Conservation (phyloP, 2,888 invertebrate genomes). For the Drosophila neotestacea region DNA sequence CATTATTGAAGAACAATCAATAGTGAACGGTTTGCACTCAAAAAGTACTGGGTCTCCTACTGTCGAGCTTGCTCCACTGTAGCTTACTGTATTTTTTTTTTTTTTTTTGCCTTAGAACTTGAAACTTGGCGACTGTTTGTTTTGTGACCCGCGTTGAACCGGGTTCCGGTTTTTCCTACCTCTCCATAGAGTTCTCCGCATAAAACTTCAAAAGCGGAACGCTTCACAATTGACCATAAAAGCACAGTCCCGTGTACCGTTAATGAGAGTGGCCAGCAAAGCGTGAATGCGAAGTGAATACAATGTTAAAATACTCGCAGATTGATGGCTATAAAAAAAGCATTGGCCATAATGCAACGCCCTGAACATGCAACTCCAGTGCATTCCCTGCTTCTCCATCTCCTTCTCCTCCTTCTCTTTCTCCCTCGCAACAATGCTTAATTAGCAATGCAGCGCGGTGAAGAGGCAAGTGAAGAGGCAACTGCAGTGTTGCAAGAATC, state of each 20-base stretch:
- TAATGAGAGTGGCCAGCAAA: constrained; percentile 49
- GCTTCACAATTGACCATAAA: constrained; percentile 64
- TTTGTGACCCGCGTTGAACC: constrained; percentile 38
- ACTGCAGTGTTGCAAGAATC: constrained; percentile 5
- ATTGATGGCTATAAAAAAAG: constrained; percentile 35
- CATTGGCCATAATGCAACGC: constrained; percentile 51
- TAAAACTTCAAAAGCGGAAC: constrained; percentile 65
- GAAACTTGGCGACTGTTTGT: constrained; percentile 16
- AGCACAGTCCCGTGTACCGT: constrained; percentile 51
- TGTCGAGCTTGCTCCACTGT: no score
- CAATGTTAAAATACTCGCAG: neutral
- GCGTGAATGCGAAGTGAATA: constrained; percentile 38
- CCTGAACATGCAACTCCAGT: constrained; percentile 47
- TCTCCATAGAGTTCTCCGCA: neutral
- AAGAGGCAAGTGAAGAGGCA: neutral
- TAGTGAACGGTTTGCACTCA: no score
- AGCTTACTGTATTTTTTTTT: no score
- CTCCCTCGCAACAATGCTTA: constrained; percentile 23
- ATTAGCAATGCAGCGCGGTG: constrained; percentile 43
- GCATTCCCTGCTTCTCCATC: neutral
- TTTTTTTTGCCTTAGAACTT: neutral
- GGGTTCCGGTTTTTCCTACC: constrained; percentile 41
- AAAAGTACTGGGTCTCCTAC: no score
- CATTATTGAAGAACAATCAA: no score
- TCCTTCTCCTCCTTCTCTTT: neutral